phyloP scores from a whole-genome alignment of 2,888 invertebrate genomes.

The Rambutsinella grinnellia region DNA sequence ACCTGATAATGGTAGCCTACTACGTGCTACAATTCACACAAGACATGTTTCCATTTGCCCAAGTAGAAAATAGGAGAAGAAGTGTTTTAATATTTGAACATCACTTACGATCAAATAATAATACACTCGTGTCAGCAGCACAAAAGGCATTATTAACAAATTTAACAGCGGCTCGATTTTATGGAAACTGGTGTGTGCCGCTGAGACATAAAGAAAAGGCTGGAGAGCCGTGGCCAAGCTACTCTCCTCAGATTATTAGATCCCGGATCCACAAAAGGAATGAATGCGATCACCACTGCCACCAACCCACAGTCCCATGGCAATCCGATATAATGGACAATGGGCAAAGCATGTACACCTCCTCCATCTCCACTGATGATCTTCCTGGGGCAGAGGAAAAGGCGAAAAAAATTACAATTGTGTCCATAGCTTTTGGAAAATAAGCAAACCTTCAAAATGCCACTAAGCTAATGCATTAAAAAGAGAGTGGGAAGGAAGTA shows the following conservation, averaged over 20 bases:
- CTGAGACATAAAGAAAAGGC: constrained; percentile 39
- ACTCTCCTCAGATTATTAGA: background rate
- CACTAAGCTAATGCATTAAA: constrained; percentile 17
- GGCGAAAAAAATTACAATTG: constrained; percentile 30
- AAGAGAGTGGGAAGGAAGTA: constrained; percentile 1
- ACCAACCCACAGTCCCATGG: constrained; percentile 26
- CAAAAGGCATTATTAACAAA: constrained; percentile 58
- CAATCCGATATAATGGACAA: constrained; percentile 2
- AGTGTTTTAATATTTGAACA: constrained; percentile 55
- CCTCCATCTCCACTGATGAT: background rate
- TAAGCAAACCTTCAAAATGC: background rate
- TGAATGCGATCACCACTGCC: constrained; percentile 17
- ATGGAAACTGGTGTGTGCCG: constrained; percentile 40
- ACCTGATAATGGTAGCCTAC: background rate
- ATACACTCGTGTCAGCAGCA: constrained; percentile 52
- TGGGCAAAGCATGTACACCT: constrained; percentile 19
- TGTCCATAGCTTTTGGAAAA: constrained; percentile 5
- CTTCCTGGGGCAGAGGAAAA: background rate
- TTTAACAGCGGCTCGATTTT: constrained; percentile 55
- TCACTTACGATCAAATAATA: constrained; percentile 57
- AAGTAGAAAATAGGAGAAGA: constrained; percentile 25
- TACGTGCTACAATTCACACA: constrained; percentile 46
- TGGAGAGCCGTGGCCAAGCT: constrained; percentile 8
- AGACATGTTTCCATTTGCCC: constrained; percentile 15
- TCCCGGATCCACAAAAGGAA: constrained; percentile 16